Base-by-base conservation (phyloP, 1,140 invertebrate species). In the Calephelis virginiensis region DNA sequence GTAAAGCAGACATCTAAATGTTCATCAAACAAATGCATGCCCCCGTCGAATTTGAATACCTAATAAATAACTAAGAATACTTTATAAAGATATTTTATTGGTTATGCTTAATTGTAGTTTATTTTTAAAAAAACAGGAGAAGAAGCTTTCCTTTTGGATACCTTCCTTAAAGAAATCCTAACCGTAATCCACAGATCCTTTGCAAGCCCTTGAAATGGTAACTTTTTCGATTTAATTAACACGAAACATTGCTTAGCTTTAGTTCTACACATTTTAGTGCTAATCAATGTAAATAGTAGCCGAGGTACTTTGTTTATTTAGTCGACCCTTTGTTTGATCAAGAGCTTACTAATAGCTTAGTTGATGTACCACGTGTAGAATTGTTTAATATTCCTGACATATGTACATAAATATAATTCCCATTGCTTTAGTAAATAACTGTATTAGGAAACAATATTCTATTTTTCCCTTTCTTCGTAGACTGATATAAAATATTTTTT, bases 331-430 rank as follows among this genome's bases (percentile, higher is more conserved):
- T 64, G 50, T 45, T 62, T 37, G 56, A 9, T 53, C 38, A 17
- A 43, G 63, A 64, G 63, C 63, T 64, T 64, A 59, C 49, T 64
- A 64, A 64, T 64, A 14, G 63, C 63, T 64, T 59, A 53, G 28
- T 59, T 37, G 28, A 37, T n/a, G 12, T 12, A 17, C 17, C 9
- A 49, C 13, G 49, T 53, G 13, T 17, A 14, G 17, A 37, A 56
- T 28, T 28, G 37, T 13, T 37, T 38, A 28, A 59, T 59, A 12
- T 10, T 11, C 28, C 28, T 28, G 53, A 38, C 53, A 59, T 9
- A 59, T 59, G 53, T 59, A 59, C 17, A 37, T 59, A 59, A 59
- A n/a, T 37, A 38, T 28, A 10, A 17, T 37, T 28, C 12, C 10
- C 37, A 47, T n/a, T 64, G 40, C 48, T 64, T 43, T 64, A 43